Conservation (phyloP, 2,113 vertebrate genomes). For the Psophia crepitans region DNA sequence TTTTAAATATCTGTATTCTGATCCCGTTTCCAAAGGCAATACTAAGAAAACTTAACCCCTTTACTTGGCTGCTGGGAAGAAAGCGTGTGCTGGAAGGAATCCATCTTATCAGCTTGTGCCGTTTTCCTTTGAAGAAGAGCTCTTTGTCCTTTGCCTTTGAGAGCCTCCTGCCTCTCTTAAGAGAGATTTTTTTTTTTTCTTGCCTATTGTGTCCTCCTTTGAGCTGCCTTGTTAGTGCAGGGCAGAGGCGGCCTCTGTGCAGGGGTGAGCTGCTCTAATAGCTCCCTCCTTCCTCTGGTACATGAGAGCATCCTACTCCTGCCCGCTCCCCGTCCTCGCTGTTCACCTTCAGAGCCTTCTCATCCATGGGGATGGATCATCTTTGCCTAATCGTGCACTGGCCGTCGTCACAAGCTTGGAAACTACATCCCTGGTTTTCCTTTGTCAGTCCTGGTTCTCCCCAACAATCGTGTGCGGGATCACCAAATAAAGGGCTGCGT, state of each 20-base stretch:
- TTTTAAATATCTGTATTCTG: slow-evolving; percentile 21
- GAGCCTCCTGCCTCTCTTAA: neutral
- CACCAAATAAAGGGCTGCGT: accelerated
- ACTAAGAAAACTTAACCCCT: slow-evolving; percentile 14
- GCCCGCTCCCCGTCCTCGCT: neutral
- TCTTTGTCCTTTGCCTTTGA: slow-evolving; percentile 22
- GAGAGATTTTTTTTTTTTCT: neutral
- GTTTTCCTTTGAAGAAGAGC: slow-evolving; percentile 4
- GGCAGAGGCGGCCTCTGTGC: neutral
- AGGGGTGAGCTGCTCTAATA: neutral
- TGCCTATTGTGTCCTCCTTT: neutral
- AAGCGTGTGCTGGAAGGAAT: neutral
- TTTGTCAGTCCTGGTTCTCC: neutral
- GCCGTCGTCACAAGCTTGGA: accelerated
- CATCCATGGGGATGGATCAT: neutral
- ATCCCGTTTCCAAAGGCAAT: slow-evolving; percentile 19
- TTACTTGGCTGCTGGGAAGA: slow-evolving; percentile 34
- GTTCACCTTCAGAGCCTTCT: neutral
- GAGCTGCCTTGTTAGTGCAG: neutral
- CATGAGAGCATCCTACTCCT: accelerated
- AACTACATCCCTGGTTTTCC: accelerated
- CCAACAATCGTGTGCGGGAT: accelerated
- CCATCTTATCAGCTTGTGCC: slow-evolving; percentile 45
- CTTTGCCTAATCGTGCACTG: neutral
- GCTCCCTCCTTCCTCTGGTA: neutral